These are phyloP conservation scores for Hippocampus comes DNA, from an alignment of 2,113 vertebrate genomes.

Conservation along the genomic window DNA sequence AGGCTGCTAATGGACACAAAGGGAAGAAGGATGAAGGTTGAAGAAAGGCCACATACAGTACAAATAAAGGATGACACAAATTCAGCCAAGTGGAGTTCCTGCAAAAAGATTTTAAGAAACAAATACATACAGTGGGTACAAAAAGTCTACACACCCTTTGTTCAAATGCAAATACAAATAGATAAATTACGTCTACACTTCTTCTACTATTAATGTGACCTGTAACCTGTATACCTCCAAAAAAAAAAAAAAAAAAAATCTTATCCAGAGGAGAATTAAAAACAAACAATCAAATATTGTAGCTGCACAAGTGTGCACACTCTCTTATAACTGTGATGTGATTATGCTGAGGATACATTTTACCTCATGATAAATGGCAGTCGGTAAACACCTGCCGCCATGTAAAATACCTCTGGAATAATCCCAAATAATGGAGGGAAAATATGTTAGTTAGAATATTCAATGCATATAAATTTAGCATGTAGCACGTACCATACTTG, in stretches of 20 bases:
- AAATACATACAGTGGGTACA: background rate
- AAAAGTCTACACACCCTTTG: background rate
- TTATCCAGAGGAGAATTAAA: too few relatives aligned
- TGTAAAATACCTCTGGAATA: too few relatives aligned
- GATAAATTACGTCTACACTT: background rate
- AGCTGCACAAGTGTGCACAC: too few relatives aligned
- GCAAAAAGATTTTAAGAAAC: background rate
- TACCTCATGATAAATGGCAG: too few relatives aligned
- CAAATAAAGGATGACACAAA: slow-evolving; percentile 4
- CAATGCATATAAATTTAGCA: too few relatives aligned
- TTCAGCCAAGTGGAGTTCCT: background rate
- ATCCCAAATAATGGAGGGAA: too few relatives aligned
- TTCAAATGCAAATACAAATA: background rate
- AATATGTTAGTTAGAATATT: too few relatives aligned
- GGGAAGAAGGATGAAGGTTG: slow-evolving; percentile 12
- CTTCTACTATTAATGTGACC: background rate
- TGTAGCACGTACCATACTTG: too few relatives aligned
- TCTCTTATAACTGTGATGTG: too few relatives aligned
- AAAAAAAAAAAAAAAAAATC: background rate
- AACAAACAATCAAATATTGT: background rate
- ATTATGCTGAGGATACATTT: too few relatives aligned
- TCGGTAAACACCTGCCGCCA: too few relatives aligned
- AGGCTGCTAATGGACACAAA: slow-evolving; percentile 48
- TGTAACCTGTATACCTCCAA: background rate
- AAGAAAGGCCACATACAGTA: slow-evolving; percentile 4